A percentile compares a stretch with the other conserved stretches of the same genome.
Evolutionary conservation across 1,140 invertebrate species (phyloP).

Genomic region (Luehdorfia chinensis): DNA sequence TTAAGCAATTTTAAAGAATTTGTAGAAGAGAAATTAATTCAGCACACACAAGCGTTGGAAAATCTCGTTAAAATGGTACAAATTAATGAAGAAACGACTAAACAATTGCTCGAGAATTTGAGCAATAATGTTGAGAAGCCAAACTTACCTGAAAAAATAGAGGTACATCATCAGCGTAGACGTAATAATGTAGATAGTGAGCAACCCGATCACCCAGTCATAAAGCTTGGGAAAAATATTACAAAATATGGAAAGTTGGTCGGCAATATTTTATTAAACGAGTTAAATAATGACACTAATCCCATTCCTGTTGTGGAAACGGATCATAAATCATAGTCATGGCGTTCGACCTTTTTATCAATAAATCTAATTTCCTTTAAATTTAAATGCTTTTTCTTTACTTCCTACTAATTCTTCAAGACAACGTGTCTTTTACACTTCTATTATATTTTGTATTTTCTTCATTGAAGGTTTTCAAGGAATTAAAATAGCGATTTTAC

Average conservation of each 20-base stretch:
- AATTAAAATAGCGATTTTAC: too few relatives aligned
- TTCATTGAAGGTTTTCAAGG: too few relatives aligned
- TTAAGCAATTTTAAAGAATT: conserved; percentile 31
- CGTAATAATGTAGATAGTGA: conserved; percentile 23
- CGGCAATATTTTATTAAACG: conserved; percentile 35
- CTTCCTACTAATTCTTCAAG: conserved; percentile 8
- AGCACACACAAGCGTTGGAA: conserved; percentile 52
- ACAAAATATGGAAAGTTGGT: conserved; percentile 42
- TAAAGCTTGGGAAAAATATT: conserved; percentile 35
- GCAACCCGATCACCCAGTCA: conserved; percentile 29
- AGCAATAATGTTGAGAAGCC: conserved; percentile 31
- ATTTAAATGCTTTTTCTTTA: conserved; percentile 12
- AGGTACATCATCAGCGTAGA: conserved; percentile 32
- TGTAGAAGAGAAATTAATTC: conserved; percentile 49
- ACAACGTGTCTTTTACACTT: background rate
- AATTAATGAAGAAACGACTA: conserved; percentile 30
- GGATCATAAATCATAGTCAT: conserved; percentile 8
- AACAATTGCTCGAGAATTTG: conserved; percentile 35
- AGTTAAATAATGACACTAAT: conserved; percentile 27
- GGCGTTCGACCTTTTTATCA: background rate
- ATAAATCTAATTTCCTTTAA: conserved; percentile 11
- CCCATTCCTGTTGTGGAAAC: conserved; percentile 35
- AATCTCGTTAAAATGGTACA: conserved; percentile 37
- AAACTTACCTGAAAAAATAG: conserved; percentile 42
- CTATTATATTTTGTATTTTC: too few relatives aligned